These are phyloP conservation scores for Agrochola macilenta DNA, from an alignment of 2,888 invertebrate genomes.

Conservation along the genomic window DNA sequence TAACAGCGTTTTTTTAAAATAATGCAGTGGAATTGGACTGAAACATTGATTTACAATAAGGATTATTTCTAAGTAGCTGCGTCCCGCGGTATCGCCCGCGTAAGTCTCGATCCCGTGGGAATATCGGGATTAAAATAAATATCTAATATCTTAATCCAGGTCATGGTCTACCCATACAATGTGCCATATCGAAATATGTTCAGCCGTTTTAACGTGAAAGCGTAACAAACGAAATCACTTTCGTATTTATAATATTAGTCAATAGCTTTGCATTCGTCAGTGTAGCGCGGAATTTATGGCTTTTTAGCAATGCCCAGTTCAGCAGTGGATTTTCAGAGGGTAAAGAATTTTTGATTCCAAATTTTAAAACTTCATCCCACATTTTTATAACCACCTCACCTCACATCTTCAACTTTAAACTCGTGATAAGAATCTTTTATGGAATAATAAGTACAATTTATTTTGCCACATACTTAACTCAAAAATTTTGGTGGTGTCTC, in stretches of 20 bases:
- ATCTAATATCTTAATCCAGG: too few species aligned
- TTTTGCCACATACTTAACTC: background rate
- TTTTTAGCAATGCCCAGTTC: background rate
- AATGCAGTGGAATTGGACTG: too few species aligned
- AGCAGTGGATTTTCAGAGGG: conserved; percentile 25
- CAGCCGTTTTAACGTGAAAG: too few species aligned
- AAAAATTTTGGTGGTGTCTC: background rate
- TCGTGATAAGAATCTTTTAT: background rate
- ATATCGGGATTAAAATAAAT: too few species aligned
- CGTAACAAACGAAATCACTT: too few species aligned
- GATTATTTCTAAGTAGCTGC: background rate
- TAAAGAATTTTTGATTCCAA: background rate
- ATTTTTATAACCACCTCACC: background rate
- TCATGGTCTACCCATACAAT: too few species aligned
- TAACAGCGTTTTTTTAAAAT: background rate
- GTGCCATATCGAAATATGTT: too few species aligned
- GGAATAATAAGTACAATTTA: background rate
- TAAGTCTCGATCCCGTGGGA: too few species aligned
- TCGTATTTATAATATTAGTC: too few species aligned
- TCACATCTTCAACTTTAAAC: background rate
- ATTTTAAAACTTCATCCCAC: background rate
- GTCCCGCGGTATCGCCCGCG: too few species aligned
- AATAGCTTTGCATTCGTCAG: background rate
- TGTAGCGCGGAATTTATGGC: background rate
- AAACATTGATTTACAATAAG: background rate